A percentile compares a stretch with the other conserved stretches of the same genome.
phyloP scores from a whole-genome alignment of 2,888 invertebrate genomes.

The Stictocephala bisonia region DNA sequence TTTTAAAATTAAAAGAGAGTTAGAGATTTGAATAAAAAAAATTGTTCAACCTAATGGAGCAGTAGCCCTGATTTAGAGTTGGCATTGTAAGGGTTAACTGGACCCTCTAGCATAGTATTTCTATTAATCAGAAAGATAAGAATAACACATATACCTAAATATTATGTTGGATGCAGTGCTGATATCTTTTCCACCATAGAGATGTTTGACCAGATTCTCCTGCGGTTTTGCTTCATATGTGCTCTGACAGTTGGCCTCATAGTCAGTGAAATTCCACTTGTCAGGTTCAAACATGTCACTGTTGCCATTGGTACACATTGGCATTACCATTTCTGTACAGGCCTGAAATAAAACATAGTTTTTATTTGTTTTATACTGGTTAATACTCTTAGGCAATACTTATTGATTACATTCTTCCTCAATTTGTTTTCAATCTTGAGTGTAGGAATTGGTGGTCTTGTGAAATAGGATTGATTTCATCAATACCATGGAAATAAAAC shows the following conservation, averaged over 20 bases:
- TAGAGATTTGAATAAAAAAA: too few species aligned
- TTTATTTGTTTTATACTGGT: background rate
- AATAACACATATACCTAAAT: slow-evolving; percentile 66
- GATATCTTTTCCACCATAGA: slow-evolving; percentile 85
- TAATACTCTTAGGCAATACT: background rate
- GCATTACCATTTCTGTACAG: slow-evolving; percentile 98
- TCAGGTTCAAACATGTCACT: slow-evolving; percentile 86
- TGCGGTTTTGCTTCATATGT: slow-evolving; percentile 77
- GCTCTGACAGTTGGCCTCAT: slow-evolving; percentile 75
- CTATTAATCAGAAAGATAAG: too few species aligned
- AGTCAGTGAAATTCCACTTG: slow-evolving; percentile 78
- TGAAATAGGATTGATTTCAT: too few species aligned
- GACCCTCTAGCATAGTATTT: too few species aligned
- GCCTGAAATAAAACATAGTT: slow-evolving; percentile 67
- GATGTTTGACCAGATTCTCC: slow-evolving; percentile 73
- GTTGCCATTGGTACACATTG: slow-evolving; percentile 82
- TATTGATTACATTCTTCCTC: background rate
- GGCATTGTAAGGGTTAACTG: too few species aligned
- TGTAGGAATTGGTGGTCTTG: too few species aligned
- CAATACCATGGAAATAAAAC: too few species aligned
- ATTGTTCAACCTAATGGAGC: too few species aligned
- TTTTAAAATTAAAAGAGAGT: too few species aligned
- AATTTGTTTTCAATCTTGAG: background rate
- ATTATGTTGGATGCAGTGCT: slow-evolving; percentile 71
- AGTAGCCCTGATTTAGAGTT: too few species aligned